phyloP scores from a whole-genome alignment of 1,140 invertebrate species.

The Brachionus rotundiformis region DNA sequence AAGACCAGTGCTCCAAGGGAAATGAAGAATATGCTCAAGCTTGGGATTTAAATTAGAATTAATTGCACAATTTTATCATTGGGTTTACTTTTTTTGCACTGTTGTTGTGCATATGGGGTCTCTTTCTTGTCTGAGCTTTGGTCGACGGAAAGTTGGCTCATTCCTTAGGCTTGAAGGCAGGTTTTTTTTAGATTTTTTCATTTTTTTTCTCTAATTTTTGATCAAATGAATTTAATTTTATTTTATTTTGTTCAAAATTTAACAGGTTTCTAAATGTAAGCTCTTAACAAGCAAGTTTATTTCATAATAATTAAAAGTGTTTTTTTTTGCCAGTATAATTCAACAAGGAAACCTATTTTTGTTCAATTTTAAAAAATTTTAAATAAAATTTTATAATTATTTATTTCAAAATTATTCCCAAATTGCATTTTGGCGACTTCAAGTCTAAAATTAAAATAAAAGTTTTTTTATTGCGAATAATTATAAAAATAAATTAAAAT shows the following conservation, averaged over 20 bases:
- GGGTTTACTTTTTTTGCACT: neutral
- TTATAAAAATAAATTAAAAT: too few species aligned
- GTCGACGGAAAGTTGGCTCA: neutral
- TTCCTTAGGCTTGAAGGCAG: neutral
- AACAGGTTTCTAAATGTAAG: neutral
- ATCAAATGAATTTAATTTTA: neutral
- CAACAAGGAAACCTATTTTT: too few species aligned
- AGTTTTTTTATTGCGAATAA: too few species aligned
- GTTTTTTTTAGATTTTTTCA: neutral
- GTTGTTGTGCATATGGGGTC: neutral
- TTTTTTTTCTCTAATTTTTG: neutral
- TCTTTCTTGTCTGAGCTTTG: constrained; percentile 7
- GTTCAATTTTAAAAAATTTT: too few species aligned
- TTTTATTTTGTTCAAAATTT: neutral
- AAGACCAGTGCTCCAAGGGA: neutral
- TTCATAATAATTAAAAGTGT: neutral
- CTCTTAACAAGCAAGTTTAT: neutral
- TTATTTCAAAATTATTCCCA: too few species aligned
- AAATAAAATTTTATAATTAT: too few species aligned
- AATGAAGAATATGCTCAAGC: neutral
- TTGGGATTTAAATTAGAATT: neutral
- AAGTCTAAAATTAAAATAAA: too few species aligned
- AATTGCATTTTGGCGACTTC: too few species aligned
- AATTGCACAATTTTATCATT: neutral
- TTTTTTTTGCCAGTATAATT: too few species aligned